Evolutionary conservation across 2,797 vertebrate genomes (phyloP), one percentile per base, ranked within the genome.

Genomic region (Emydoidea blandingii): DNA sequence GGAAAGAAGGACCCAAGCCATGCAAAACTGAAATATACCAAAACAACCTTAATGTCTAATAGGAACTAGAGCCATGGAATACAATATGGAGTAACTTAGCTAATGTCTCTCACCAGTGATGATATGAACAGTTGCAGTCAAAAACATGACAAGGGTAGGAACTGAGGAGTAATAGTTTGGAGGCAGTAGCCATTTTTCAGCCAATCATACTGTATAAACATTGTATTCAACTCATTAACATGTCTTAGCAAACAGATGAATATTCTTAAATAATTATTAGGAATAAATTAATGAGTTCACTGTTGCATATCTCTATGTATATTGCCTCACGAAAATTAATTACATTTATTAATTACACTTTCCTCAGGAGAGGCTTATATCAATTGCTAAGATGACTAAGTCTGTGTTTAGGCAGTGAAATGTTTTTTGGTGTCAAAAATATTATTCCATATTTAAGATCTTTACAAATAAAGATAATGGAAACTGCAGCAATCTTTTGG

Each of bases 201-300:
- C 91, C 94, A 96, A 88, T 97, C 90, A 56, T 54, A 86, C 12
- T 94, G 87, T 4, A 4, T 89, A 89, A 91, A 91, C 31, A 97
- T 83, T 95, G 95, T 96, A 96, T 92, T 97, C 92, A 96, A 74
- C 81, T 94, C 92, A 96, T 97, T 97, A 97, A 93, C 89, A 92
- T 89, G 93, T 89, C 90, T 93, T 94, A 79, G 82, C 59, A 96
- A 98, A 91, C 41, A 97, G 94, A 97, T 95, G 83, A 97, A 97
- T 96, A 97, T 98, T 98, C 98, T 96, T 97, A 97, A 98, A 97
- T 95, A 98, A 97, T 97, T 97, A 97, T 97, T 97, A 97, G 91
- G 93, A 96, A 98, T 91, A 98, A 98, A 98, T 97, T 97, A 97
- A 91, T 94, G 86, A 96, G 83, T 92, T 97, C 95, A 96, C 74